These are phyloP conservation scores for Malaclemys terrapin DNA, from an alignment of 2,113 vertebrate species.

Conservation along the genomic window DNA sequence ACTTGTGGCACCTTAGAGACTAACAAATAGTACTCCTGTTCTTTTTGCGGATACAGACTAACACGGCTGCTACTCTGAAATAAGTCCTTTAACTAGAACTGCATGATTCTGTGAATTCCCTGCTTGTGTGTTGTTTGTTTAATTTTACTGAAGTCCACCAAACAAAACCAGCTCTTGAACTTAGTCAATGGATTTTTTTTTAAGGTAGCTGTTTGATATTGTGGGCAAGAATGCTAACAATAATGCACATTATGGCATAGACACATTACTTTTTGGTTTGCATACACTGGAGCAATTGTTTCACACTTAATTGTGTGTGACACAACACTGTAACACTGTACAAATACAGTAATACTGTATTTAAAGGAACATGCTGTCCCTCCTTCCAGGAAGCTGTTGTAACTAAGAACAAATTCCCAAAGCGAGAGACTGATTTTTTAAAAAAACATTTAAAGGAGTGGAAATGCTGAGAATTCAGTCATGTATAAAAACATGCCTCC, in stretches of 20 bases:
- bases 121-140: not conserved
- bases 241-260: accelerated
- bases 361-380: not conserved
- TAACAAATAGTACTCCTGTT: too few relatives aligned
- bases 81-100: accelerated
- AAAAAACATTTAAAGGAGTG: not conserved
- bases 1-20: too few relatives aligned
- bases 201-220: conserved; percentile 13
- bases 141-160: not conserved
- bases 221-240: not conserved
- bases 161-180: not conserved
- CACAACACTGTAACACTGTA: not conserved
- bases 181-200: not conserved
- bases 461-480: conserved; percentile 33
- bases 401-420: conserved; percentile 11
- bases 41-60: too few relatives aligned
- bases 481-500: conserved; percentile 5
- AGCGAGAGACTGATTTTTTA: not conserved
- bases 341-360: not conserved
- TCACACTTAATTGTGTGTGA: accelerated
- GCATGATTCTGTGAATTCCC: not conserved
- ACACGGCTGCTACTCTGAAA: too few relatives aligned
- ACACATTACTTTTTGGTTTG: not conserved
- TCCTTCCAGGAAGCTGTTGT: conserved; percentile 13
- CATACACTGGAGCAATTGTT: not conserved